Conservation (phyloP, 1,140 invertebrate species). For the Spodoptera frugiperda region DNA sequence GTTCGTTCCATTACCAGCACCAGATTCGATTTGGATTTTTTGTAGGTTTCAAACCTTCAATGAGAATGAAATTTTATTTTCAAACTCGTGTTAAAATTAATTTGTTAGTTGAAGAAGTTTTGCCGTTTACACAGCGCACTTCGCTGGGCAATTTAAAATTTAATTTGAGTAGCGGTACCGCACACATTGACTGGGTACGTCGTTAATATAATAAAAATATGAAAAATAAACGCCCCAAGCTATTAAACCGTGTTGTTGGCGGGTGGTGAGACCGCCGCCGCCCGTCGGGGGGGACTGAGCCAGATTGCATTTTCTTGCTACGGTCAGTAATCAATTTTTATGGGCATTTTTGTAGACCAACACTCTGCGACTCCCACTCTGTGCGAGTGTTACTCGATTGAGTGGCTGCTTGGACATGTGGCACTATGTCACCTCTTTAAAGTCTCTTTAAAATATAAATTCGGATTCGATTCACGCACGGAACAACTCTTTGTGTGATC, state of each 20-base stretch:
- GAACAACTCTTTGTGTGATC: not conserved
- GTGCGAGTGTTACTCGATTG: not conserved
- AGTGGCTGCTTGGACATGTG: not conserved
- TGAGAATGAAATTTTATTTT: not conserved
- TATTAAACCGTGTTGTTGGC: conserved; percentile 67
- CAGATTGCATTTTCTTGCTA: conserved; percentile 84
- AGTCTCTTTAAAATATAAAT: too few relatives aligned
- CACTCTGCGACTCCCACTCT: conserved; percentile 43
- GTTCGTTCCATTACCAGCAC: conserved; percentile 14
- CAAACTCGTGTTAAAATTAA: conserved; percentile 1
- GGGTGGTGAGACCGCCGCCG: conserved; percentile 48
- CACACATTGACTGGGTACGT: conserved; percentile 46
- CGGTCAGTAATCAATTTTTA: conserved; percentile 84
- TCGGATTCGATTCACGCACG: too few relatives aligned
- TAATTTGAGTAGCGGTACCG: conserved; percentile 33
- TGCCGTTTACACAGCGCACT: not conserved
- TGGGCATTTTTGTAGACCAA: conserved; percentile 78
- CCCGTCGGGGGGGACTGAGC: conserved; percentile 48
- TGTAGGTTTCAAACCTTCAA: not conserved
- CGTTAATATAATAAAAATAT: conserved; percentile 70
- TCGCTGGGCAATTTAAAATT: conserved; percentile 24
- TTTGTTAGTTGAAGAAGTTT: conserved; percentile 6
- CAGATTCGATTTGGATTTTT: conserved; percentile 10
- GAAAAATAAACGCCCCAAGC: conserved; percentile 73
- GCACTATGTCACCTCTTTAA: not conserved